A percentile compares a stretch with the other conserved stretches of the same genome.
phyloP scores from a whole-genome alignment of 2,888 invertebrate species.

The Orthonychiurus folsomi region DNA sequence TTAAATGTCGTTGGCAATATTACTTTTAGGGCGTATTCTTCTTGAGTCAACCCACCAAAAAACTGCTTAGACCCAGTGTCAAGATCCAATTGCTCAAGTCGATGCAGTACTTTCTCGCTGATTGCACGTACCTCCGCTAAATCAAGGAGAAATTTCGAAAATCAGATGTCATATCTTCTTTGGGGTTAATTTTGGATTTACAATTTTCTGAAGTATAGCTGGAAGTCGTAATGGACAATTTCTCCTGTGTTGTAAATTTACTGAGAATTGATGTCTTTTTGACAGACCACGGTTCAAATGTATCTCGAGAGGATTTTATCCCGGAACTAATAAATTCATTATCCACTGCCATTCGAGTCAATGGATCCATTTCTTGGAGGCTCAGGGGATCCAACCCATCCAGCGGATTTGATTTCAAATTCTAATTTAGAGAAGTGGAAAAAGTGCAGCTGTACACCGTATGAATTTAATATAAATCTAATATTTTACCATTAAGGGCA shows the following conservation, averaged over 20 bases:
- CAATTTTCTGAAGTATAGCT: conserved; percentile 47
- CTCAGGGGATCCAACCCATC: conserved; percentile 68
- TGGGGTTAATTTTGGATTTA: conserved; percentile 47
- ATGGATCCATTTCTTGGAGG: conserved; percentile 53
- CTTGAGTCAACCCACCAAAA: conserved; percentile 81
- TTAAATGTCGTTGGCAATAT: conserved; percentile 4
- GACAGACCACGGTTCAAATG: conserved; percentile 66
- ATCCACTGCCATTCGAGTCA: conserved; percentile 44
- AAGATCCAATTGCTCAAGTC: conserved; percentile 88
- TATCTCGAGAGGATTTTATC: conserved; percentile 43
- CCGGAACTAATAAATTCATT: conserved; percentile 22
- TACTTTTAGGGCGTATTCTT: conserved; percentile 62
- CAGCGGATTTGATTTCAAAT: conserved; percentile 50
- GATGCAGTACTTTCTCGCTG: conserved; percentile 77
- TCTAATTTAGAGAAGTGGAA: too few relatives aligned
- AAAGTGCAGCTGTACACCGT: too few relatives aligned
- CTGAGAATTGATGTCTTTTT: conserved; percentile 69
- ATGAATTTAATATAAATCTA: too few relatives aligned
- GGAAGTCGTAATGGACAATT: conserved; percentile 80
- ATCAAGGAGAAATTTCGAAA: conserved; percentile 1
- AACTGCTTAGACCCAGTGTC: conserved; percentile 80
- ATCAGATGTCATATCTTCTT: not conserved
- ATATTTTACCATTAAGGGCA: too few relatives aligned
- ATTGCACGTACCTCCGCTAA: conserved; percentile 44
- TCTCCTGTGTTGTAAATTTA: conserved; percentile 88